Evolutionary conservation across 2,797 vertebrate genomes (phyloP).

Genomic region (Zenarchopterus dispar): DNA sequence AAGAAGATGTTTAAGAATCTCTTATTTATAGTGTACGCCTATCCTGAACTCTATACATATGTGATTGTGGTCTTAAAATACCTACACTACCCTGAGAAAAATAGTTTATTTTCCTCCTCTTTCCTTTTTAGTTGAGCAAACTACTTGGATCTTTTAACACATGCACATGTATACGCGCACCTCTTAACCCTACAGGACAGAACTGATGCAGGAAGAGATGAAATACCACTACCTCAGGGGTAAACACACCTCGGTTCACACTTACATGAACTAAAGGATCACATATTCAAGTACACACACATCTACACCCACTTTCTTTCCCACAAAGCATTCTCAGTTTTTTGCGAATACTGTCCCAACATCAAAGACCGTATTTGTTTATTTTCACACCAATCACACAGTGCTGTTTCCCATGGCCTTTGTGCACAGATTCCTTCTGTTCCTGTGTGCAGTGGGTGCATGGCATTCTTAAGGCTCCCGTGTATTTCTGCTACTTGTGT

Average conservation of each 20-base stretch:
- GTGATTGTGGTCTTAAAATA: conserved; percentile 6
- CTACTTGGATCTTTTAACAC: conserved; percentile 52
- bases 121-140: conserved; percentile 55
- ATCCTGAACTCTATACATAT: not conserved
- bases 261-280: conserved; percentile 45
- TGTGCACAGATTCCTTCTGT: conserved; percentile 20
- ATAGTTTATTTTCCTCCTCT: conserved; percentile 37
- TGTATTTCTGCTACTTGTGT: conserved; percentile 20
- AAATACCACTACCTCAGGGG: conserved; percentile 77
- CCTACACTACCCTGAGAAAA: conserved; percentile 1
- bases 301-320: conserved; percentile 24
- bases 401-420: conserved; percentile 44
- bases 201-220: conserved; percentile 79
- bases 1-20: too few species aligned
- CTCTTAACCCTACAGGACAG: conserved; percentile 66
- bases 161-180: conserved; percentile 36
- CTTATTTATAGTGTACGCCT: not conserved
- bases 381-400: conserved; percentile 67
- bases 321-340: conserved; percentile 19
- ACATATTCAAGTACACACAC: conserved; percentile 14
- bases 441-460: conserved; percentile 19
- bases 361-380: conserved; percentile 69
- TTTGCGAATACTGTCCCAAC: conserved; percentile 54
- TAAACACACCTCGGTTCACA: conserved; percentile 77
- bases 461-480: conserved; percentile 2